Evolutionary conservation across 2,113 vertebrate genomes (phyloP).

Genomic region (Dicerorhinus sumatrensis): DNA sequence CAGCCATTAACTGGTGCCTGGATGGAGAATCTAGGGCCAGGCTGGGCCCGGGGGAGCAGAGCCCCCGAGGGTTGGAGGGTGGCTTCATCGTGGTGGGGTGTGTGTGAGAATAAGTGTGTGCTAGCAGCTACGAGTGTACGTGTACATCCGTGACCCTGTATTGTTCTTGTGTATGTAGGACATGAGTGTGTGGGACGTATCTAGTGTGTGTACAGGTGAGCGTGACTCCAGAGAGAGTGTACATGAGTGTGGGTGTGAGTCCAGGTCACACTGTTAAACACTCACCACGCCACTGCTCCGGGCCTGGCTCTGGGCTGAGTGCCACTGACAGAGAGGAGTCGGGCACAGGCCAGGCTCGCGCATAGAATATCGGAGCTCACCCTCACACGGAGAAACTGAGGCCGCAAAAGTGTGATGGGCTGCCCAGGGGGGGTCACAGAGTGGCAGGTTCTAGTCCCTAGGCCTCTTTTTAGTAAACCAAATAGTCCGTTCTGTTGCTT

Average conservation of each 20-base stretch:
- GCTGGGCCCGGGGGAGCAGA: not conserved
- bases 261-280: not conserved
- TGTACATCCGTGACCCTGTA: not conserved
- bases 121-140: not conserved
- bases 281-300: rapidly evolving
- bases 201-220: not conserved
- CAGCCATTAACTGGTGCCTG: not conserved
- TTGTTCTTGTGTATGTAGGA: not conserved
- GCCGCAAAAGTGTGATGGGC: not conserved
- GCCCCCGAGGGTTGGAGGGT: not conserved
- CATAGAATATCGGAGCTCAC: too few species aligned
- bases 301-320: not conserved
- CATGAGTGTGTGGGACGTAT: rapidly evolving
- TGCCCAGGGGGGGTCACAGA: not conserved
- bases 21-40: not conserved
- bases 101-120: not conserved
- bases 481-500: not conserved
- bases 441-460: not conserved
- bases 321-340: not conserved
- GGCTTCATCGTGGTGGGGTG: too few species aligned
- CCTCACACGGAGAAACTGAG: not conserved
- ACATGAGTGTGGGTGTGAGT: not conserved
- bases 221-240: not conserved
- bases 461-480: not conserved
- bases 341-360: not conserved